A percentile compares a stretch with the other conserved stretches of the same genome.
Evolutionary conservation across 2,888 invertebrate genomes (phyloP).

Genomic region (Phlogophora meticulosa): DNA sequence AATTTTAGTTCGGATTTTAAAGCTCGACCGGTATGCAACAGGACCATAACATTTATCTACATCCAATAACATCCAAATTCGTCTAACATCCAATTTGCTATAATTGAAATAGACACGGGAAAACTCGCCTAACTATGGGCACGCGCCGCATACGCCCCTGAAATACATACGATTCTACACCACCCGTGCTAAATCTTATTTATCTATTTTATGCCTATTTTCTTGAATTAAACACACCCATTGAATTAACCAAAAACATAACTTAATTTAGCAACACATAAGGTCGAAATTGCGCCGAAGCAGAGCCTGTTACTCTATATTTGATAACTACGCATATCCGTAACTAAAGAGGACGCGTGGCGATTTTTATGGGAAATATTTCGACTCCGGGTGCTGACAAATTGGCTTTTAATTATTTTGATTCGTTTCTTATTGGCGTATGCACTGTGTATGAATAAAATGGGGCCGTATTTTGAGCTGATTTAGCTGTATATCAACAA

Average conservation of each 20-base stretch:
- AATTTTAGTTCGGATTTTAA: too few species aligned
- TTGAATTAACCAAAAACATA: background rate
- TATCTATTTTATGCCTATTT: slow-evolving; percentile 84
- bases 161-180: slow-evolving; percentile 80
- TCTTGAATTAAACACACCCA: slow-evolving; percentile 13
- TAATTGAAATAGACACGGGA: slow-evolving; percentile 85
- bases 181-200: slow-evolving; percentile 82
- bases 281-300: slow-evolving; percentile 33
- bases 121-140: slow-evolving; percentile 79
- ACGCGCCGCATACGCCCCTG: slow-evolving; percentile 85
- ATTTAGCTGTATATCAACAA: too few species aligned
- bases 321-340: slow-evolving; percentile 69
- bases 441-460: background rate
- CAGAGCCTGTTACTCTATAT: slow-evolving; percentile 23
- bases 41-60: slow-evolving; percentile 27
- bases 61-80: slow-evolving; percentile 41
- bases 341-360: slow-evolving; percentile 85
- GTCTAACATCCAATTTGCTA: slow-evolving; percentile 60
- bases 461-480: background rate
- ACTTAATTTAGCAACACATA: rapidly evolving
- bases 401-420: slow-evolving; percentile 66
- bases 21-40: background rate
- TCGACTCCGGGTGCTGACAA: slow-evolving; percentile 69
- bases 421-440: slow-evolving; percentile 33
- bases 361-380: slow-evolving; percentile 86